These are phyloP conservation scores for Troides aeacus DNA, from an alignment of 2,888 invertebrate species.

Conservation along the genomic window DNA sequence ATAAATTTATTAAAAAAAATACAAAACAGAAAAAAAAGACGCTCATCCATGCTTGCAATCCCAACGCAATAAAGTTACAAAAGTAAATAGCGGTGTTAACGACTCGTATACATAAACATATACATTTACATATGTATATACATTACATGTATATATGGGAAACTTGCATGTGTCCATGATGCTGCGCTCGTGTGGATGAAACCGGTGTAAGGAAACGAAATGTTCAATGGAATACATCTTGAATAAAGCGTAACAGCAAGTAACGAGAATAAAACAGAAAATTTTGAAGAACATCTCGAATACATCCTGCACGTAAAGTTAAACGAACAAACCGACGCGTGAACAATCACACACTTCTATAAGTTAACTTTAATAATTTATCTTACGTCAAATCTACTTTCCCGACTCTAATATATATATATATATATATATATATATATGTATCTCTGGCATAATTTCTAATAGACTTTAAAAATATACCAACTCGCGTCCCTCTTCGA, in stretches of 20 bases:
- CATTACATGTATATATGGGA: slow-evolving; percentile 41
- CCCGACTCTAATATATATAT: slow-evolving; percentile 54
- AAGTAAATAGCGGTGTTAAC: slow-evolving; percentile 64
- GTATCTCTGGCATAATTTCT: slow-evolving; percentile 52
- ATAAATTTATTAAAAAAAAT: slow-evolving; percentile 77
- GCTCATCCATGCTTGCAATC: slow-evolving; percentile 62
- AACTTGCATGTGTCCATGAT: slow-evolving; percentile 44
- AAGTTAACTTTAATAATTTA: slow-evolving; percentile 12
- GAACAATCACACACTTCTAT: background rate
- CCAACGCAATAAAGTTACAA: slow-evolving; percentile 63
- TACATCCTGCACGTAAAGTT: background rate
- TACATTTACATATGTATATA: slow-evolving; percentile 9
- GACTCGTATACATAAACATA: slow-evolving; percentile 55
- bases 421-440: too few species aligned
- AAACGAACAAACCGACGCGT: background rate
- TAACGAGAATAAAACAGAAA: slow-evolving; percentile 44
- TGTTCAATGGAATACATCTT: slow-evolving; percentile 15
- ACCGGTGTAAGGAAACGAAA: slow-evolving; percentile 17
- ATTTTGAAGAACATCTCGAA: slow-evolving; percentile 56
- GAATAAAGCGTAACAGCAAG: slow-evolving; percentile 10
- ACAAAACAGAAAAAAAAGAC: slow-evolving; percentile 54
- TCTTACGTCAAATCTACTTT: slow-evolving; percentile 51
- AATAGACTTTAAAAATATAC: slow-evolving; percentile 46
- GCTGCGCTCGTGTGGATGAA: slow-evolving; percentile 38
- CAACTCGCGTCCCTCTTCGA: slow-evolving; percentile 54